Conservation (phyloP, 1,140 invertebrate genomes). For the Megalonaias nervosa region DNA sequence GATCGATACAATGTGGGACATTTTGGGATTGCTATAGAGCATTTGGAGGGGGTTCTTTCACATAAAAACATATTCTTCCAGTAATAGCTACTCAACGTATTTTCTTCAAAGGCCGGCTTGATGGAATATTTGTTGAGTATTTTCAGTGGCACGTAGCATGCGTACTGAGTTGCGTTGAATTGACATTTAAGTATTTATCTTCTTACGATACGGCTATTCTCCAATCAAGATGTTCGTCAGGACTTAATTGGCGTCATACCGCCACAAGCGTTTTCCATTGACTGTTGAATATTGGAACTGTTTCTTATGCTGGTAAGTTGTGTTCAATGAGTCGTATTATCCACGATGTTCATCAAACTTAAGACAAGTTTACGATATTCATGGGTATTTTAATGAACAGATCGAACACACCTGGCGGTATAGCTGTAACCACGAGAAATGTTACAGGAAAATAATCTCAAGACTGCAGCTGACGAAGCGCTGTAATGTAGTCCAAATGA, state of each 20-base stretch:
- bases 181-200: conserved; percentile 12
- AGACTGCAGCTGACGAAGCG: no score
- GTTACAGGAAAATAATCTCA: no score
- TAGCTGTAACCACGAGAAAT: no score
- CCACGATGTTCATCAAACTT: no score
- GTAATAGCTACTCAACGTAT: conserved; percentile 1
- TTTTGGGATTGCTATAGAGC: not conserved
- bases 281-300: no score
- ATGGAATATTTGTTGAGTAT: no score
- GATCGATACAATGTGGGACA: conserved; percentile 6
- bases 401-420: no score
- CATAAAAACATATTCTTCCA: conserved; percentile 8
- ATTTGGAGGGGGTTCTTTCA: not conserved
- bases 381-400: no score
- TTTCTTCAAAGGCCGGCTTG: conserved; percentile 2
- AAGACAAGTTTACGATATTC: no score
- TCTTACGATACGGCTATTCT: conserved; percentile 15
- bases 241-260: not conserved
- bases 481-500: no score
- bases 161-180: conserved; percentile 10
- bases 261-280: conserved; percentile 4
- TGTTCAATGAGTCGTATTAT: no score
- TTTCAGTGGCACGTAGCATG: conserved; percentile 17
- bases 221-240: conserved; percentile 12
- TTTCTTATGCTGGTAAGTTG: no score